phyloP scores from a whole-genome alignment of 2,797 vertebrate genomes.

The Scarus forsteni region DNA sequence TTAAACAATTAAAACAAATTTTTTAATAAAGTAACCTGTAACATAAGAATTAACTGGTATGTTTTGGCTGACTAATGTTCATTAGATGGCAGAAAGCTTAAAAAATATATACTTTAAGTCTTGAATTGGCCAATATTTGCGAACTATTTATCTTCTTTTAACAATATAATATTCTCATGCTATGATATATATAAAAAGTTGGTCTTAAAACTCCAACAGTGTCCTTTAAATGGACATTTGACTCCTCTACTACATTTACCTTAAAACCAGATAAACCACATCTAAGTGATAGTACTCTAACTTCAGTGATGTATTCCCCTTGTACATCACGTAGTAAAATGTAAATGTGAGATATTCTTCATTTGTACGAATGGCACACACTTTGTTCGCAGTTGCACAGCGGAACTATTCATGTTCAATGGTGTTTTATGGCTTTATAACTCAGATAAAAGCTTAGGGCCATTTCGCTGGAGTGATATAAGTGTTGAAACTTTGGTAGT shows the following conservation, averaged over 20 bases:
- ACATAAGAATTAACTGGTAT: no score
- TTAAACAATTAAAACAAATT: no score
- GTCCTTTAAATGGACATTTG: no score
- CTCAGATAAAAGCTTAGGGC: slow-evolving; percentile 34
- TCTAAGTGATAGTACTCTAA: background rate
- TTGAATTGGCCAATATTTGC: no score
- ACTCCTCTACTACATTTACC: background rate
- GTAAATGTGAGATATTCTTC: slow-evolving; percentile 30
- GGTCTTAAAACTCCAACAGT: no score
- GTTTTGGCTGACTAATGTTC: no score
- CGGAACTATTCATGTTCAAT: slow-evolving; percentile 34
- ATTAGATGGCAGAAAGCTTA: no score
- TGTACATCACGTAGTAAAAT: slow-evolving; percentile 30
- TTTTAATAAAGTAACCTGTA: no score
- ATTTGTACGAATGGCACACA: slow-evolving; percentile 8
- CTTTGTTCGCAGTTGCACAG: slow-evolving; percentile 7
- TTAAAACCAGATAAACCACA: background rate
- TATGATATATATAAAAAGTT: no score
- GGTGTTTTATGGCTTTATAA: slow-evolving; percentile 36
- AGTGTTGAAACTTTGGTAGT: slow-evolving; percentile 59
- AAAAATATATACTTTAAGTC: no score
- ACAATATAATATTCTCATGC: no score
- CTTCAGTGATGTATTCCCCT: background rate
- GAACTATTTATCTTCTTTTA: no score
- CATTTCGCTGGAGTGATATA: slow-evolving; percentile 35